Percentiles rank a stretch among this genome's conserved stretches.
Evolutionary conservation across 2,888 invertebrate species (phyloP).

Genomic region (Scaptodrosophila latifasciaeformis): DNA sequence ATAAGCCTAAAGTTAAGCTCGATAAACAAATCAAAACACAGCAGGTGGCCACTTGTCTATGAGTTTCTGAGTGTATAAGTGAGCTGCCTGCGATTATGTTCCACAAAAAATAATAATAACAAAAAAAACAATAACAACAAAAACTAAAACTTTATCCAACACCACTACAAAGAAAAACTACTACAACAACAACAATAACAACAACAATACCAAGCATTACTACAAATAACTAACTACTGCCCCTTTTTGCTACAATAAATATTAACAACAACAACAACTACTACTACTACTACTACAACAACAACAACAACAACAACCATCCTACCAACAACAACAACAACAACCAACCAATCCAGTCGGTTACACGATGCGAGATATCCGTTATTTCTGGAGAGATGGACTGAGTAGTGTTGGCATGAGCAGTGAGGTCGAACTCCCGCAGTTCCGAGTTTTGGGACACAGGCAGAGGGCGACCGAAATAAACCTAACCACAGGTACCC

Average conservation of each 20-base stretch:
- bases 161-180: constrained; percentile 3
- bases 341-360: constrained; percentile 81
- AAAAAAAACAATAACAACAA: constrained; percentile 6
- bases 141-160: not conserved
- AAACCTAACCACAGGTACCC: constrained; percentile 96
- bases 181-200: constrained; percentile 19
- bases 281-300: constrained; percentile 32
- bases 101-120: not conserved
- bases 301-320: constrained; percentile 17
- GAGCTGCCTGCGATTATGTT: no score
- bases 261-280: constrained; percentile 36
- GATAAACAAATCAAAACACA: constrained; percentile 24
- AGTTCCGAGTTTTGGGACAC: constrained; percentile 97
- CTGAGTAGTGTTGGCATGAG: constrained; percentile 95
- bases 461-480: constrained; percentile 95
- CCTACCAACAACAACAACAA: constrained; percentile 29
- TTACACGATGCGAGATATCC: constrained; percentile 98
- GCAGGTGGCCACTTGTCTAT: no score
- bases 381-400: constrained; percentile 97
- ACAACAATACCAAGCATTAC: constrained; percentile 37
- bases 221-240: constrained; percentile 61
- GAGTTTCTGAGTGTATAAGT: no score
- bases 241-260: constrained; percentile 58
- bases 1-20: not conserved
- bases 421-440: constrained; percentile 96